These are phyloP conservation scores for Drosophila willistoni DNA, from an alignment of 1,140 invertebrate species.

Conservation along the genomic window DNA sequence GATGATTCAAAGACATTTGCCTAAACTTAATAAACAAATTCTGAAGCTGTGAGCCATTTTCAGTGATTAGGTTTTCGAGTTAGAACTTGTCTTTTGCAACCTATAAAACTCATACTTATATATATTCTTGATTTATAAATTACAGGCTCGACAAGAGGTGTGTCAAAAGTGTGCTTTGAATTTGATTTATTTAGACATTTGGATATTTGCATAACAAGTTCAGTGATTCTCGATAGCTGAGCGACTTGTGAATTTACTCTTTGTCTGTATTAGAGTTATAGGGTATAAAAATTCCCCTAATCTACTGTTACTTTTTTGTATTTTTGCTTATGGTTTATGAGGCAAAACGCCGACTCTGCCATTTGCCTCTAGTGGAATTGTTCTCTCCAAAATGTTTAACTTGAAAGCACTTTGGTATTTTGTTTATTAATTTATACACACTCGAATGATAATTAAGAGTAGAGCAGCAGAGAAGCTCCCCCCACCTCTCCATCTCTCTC, in stretches of 20 bases:
- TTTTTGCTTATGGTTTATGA: slow-evolving; percentile 50
- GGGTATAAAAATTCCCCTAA: not conserved
- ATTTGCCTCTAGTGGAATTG: slow-evolving; percentile 45
- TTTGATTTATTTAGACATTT: not conserved
- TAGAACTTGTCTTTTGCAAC: not conserved
- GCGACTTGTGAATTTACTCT: no score
- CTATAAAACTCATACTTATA: no score
- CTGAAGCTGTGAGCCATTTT: not conserved
- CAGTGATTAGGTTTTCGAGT: not conserved
- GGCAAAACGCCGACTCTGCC: slow-evolving; percentile 27
- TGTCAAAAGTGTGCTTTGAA: not conserved
- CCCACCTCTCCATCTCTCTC: not conserved
- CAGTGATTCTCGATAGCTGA: no score
- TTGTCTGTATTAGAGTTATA: not conserved
- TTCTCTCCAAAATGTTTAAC: slow-evolving; percentile 62
- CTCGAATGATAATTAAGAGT: slow-evolving; percentile 48
- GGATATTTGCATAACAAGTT: not conserved
- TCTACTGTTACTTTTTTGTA: slow-evolving; percentile 5
- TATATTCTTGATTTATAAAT: not conserved
- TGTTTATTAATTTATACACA: slow-evolving; percentile 26
- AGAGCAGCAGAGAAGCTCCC: slow-evolving; percentile 12
- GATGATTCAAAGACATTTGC: no score
- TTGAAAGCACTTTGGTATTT: slow-evolving; percentile 55
- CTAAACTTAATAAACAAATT: no score
- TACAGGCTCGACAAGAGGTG: not conserved